Base-by-base conservation (phyloP, 2,888 invertebrate genomes). In the Parnassius mnemosyne region DNA sequence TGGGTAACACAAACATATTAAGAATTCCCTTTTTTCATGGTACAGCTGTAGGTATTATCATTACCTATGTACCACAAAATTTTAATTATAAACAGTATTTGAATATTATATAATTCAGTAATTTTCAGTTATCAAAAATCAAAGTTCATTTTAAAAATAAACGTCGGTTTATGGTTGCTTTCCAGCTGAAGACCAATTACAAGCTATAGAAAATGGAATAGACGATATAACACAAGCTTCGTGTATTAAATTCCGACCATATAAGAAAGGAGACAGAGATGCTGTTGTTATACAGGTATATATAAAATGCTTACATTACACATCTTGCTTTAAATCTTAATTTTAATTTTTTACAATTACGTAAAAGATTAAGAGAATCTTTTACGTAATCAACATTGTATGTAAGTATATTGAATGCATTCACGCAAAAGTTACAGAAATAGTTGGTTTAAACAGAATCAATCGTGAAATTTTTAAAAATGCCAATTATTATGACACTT, bases 261-360 rank as follows among this genome's bases (percentile, higher is more conserved):
- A 89, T 66, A 82, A 67, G 60, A 85, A 82, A 72, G 91, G 89
- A 0, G 91, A 92, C 68, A 78, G 82, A 3, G 88, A 89, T 69
- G 91, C 91, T 47, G 92, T 92, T 1, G 89, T 90, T 7, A 88
- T 92, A 69, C 91, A 92, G 81, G 92, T 92, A 76, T 51, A 57
- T 47, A 34, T 34, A 34, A 34, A 34, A 34, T 34, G 34, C 34
- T 34, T 34, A 34, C 0, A 34, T 34, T 34, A 34, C 34, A 34
- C 3, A 34, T 34, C 1, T 34, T 34, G 34, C 2, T 20, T 20
- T 20, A 20, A 20, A 20, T 20, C 20, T 20, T 20, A 2, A 20
- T 20, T 20, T 20, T 20, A 20, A 20, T 2, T 20, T 20, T 20
- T 20, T 2, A 20, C 20, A 20, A 20, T 20, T 20, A 20, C 20